Percentiles rank a stretch among this genome's conserved stretches.
phyloP scores from a whole-genome alignment of 2,113 vertebrate species.

The Mus musculus region DNA sequence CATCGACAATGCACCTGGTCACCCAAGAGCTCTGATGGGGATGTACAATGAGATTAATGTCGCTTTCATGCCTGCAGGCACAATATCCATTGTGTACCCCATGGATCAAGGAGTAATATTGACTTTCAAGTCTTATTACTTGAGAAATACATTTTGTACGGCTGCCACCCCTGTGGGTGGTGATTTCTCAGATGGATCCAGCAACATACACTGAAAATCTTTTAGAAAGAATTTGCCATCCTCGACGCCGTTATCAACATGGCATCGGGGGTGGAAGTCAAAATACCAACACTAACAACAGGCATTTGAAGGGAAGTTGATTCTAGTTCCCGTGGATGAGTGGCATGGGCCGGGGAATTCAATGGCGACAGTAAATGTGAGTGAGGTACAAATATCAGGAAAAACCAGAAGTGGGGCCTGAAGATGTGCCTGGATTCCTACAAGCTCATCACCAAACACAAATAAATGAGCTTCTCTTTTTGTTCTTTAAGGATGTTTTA shows the following conservation, averaged over 20 bases:
- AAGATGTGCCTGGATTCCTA: not conserved
- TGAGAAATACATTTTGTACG: slow-evolving; percentile 7
- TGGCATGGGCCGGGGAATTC: not conserved
- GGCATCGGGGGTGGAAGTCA: not conserved
- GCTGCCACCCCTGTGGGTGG: not conserved
- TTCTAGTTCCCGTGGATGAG: not conserved
- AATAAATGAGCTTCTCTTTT: not conserved
- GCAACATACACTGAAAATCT: not conserved
- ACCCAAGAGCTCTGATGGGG: slow-evolving; percentile 23
- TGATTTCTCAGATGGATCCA: not conserved
- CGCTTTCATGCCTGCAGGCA: not conserved
- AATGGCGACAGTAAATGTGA: not conserved
- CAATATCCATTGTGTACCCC: not conserved
- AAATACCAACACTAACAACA: not conserved
- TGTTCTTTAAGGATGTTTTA: not conserved
- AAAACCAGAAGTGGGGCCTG: not conserved
- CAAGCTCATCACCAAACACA: not conserved
- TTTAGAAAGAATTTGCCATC: not conserved
- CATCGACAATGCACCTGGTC: not conserved
- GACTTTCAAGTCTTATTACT: slow-evolving; percentile 32
- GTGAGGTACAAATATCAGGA: not conserved
- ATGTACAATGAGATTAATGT: slow-evolving; percentile 21
- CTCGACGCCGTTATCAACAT: not conserved
- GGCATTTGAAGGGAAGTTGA: not conserved
- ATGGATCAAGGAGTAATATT: slow-evolving; percentile 5